Evolutionary conservation across 2,888 invertebrate species (phyloP).

Genomic region (Acleris cristana): DNA sequence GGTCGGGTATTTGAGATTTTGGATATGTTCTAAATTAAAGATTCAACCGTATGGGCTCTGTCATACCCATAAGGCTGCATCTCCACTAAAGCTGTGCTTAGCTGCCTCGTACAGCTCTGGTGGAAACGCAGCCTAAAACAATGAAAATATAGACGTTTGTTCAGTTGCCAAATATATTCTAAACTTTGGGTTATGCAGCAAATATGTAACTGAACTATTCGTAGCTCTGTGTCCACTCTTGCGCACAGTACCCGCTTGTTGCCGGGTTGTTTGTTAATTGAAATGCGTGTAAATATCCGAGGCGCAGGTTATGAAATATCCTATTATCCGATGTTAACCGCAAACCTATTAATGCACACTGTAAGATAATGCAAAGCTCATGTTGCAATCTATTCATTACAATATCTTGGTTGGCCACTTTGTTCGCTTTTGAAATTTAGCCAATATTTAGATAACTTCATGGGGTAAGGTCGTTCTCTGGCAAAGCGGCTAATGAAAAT

Average conservation of each 20-base stretch:
- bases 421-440: background rate
- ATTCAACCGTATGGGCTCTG: no score
- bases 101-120: no score
- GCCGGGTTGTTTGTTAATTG: conserved; percentile 75
- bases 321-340: conserved; percentile 48
- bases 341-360: conserved; percentile 30
- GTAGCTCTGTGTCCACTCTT: conserved; percentile 53
- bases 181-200: no score
- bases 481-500: no score
- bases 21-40: no score
- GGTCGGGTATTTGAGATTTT: no score
- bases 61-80: no score
- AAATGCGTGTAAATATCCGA: conserved; percentile 75
- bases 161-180: no score
- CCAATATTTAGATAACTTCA: background rate
- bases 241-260: conserved; percentile 56
- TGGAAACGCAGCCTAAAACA: no score
- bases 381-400: conserved; percentile 37
- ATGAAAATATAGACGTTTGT: no score
- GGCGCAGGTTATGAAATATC: conserved; percentile 65
- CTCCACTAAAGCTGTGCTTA: no score
- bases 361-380: conserved; percentile 31
- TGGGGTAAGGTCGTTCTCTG: no score
- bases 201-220: conserved; percentile 36
- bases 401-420: conserved; percentile 23